Base-by-base conservation (phyloP, 2,113 vertebrate species). In the Perccottus glenii region DNA sequence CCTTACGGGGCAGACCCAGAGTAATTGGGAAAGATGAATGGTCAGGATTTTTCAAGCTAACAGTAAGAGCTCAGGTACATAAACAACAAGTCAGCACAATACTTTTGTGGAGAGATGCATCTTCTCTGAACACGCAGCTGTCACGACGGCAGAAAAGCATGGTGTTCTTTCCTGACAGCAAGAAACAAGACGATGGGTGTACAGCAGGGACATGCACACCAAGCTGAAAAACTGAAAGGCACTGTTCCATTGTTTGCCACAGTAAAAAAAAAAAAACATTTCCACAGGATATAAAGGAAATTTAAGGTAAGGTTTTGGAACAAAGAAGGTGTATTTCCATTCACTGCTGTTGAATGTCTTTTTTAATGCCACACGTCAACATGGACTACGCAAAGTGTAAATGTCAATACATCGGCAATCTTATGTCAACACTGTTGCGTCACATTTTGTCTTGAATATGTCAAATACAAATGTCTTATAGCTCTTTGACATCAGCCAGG, bases 71-170 rank as follows among this genome's bases (percentile, higher is more conserved):
- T 33, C 42, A 46, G 43, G 19, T 60, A 60, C 16, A 45, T 35
- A 60, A 46, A 60, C 44, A 60, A 60, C 43, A 60, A 46, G 42
- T 60, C 58, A 60, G 58, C 58, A 60, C 58, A 60, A 60, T 46
- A 60, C 43, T 35, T 5, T 14, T 32, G 43, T 46, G 58, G 42
- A 60, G 58, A 60, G 42, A 60, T 46, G 58, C 58, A 60, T 60
- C 42, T 60, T 60, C 42, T 46, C 42, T 33, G 51, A 35, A 53
- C 51, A 35, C 51, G 32, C 32, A 51, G 58, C 58, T 60, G 58
- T 60, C 58, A 45, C 43, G 11, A 19, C 43, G 43, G 58, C 27
- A 46, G 58, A 60, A 46, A 27, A 60, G 42, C 43, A 45, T 43
- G 15, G 14, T n/a, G 44, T 60, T 45, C 58, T 10, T 45, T 47